phyloP scores from a whole-genome alignment of 2,888 invertebrate genomes.

The Cosmorhoe ocellata region DNA sequence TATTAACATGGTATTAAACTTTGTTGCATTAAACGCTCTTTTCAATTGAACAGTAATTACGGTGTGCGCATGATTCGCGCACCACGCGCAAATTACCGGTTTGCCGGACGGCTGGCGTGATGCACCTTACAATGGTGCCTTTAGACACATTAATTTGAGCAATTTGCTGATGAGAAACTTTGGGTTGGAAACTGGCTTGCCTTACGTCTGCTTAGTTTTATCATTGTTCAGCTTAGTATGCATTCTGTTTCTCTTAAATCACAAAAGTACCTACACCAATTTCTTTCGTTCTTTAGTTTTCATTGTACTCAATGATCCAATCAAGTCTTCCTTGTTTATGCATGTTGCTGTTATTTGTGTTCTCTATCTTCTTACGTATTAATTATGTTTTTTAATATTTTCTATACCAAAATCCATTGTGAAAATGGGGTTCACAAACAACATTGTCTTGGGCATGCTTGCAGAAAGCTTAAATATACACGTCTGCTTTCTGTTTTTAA shows the following conservation, averaged over 20 bases:
- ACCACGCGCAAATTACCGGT: constrained; percentile 55
- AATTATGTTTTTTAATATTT: background rate
- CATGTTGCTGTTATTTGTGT: too few relatives aligned
- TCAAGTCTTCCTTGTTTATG: too few relatives aligned
- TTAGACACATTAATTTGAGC: constrained; percentile 64
- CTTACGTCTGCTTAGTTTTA: background rate
- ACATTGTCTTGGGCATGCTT: constrained; percentile 38
- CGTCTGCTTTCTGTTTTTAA: constrained; percentile 33
- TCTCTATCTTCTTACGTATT: background rate
- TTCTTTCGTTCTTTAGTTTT: background rate
- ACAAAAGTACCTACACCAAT: too few relatives aligned
- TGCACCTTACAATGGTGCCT: constrained; percentile 53
- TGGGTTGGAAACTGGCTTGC: constrained; percentile 8
- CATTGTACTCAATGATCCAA: background rate
- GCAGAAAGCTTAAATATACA: constrained; percentile 31
- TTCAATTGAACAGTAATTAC: constrained; percentile 58
- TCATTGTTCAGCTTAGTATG: too few relatives aligned
- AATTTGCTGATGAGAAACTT: constrained; percentile 47
- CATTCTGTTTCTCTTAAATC: too few relatives aligned
- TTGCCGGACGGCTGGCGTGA: constrained; percentile 44
- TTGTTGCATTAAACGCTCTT: constrained; percentile 37
- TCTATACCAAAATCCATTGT: constrained; percentile 36
- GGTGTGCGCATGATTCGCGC: constrained; percentile 43
- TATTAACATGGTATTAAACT: constrained; percentile 12
- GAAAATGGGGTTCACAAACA: constrained; percentile 28